Evolutionary conservation across 2,797 vertebrate genomes (phyloP), one percentile per base, ranked within the genome.

Genomic region (Eulemur coronatus): DNA sequence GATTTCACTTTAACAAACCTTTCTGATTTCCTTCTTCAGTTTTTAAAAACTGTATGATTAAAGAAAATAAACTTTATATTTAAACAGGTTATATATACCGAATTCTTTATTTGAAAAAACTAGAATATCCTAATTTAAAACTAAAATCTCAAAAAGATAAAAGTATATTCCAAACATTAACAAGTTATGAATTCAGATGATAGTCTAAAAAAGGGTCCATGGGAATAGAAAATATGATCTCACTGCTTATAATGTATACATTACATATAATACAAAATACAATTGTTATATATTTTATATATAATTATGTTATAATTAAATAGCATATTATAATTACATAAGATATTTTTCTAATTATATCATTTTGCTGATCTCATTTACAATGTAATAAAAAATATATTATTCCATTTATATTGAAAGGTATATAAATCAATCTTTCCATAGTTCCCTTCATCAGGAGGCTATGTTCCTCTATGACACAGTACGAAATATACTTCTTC

Each of bases 81-180:
- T 92, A 87, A 0, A 84, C 15, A 33, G 2, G 41, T n/a, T 75
- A 59, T 8, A 55, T 52, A 90, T 11, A 55, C 33, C 48, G 33
- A 85, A 86, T 89, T 78, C 35, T 88, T 82, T 73, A 67, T 28
- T 81, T 87, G 65, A 84, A 86, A 84, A 91, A 93, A 73, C 20
- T 52, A n/a, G 10, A 86, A n/a, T 73, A 75, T 13, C 11, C 52
- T 78, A 81, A 90, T 65, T 70, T 82, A 90, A 92, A 92, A 81
- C 11, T 20, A 70, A 84, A 48, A 81, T 57, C 75, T 24, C 24
- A 20, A 48, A 26, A 84, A 35, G 24, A 84, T 72, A 28, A 76
- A 84, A 75, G 52, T 41, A 46, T 73, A 86, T 78, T 73, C 26
- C 8, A 86, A 73, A 86, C 59, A 90, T 75, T 81, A 91, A 92